Conservation (phyloP, 2,888 invertebrate species). For the Orthosia gracilis region DNA sequence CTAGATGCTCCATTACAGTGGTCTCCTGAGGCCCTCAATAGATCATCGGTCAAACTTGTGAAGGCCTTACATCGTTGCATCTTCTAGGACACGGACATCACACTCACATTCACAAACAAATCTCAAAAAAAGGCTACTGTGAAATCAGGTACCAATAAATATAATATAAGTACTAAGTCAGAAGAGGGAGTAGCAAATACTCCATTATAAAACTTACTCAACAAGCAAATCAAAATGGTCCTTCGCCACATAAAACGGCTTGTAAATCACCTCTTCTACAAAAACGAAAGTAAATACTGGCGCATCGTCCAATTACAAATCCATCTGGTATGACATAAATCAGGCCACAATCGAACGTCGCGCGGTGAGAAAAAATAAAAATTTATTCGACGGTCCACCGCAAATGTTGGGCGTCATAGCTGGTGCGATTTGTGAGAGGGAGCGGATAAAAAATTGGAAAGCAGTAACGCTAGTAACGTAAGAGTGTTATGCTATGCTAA, state of each 20-base stretch:
- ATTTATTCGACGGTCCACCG: slow-evolving; percentile 71
- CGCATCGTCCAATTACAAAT: slow-evolving; percentile 65
- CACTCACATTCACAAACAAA: too few species aligned
- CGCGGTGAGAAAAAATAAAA: slow-evolving; percentile 77
- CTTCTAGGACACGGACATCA: too few species aligned
- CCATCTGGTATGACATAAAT: slow-evolving; percentile 74
- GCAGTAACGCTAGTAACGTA: too few species aligned
- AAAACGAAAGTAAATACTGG: slow-evolving; percentile 51
- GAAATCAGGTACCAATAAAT: too few species aligned
- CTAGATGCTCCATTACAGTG: too few species aligned
- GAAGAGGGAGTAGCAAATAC: neutral
- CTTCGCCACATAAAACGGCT: slow-evolving; percentile 10
- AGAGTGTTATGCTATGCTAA: too few species aligned
- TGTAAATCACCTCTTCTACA: slow-evolving; percentile 33
- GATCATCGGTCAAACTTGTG: too few species aligned
- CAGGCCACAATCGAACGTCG: slow-evolving; percentile 73
- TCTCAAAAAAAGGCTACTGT: too few species aligned
- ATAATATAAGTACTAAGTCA: neutral
- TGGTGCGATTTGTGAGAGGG: slow-evolving; percentile 11
- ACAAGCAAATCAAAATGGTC: slow-evolving; percentile 5
- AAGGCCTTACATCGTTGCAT: too few species aligned
- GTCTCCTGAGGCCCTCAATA: too few species aligned
- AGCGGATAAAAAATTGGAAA: slow-evolving; percentile 32
- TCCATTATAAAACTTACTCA: neutral
- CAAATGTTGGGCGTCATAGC: slow-evolving; percentile 54